Evolutionary conservation across 2,113 vertebrate species (phyloP).

Genomic region (Leptobrachium ailaonicum): DNA sequence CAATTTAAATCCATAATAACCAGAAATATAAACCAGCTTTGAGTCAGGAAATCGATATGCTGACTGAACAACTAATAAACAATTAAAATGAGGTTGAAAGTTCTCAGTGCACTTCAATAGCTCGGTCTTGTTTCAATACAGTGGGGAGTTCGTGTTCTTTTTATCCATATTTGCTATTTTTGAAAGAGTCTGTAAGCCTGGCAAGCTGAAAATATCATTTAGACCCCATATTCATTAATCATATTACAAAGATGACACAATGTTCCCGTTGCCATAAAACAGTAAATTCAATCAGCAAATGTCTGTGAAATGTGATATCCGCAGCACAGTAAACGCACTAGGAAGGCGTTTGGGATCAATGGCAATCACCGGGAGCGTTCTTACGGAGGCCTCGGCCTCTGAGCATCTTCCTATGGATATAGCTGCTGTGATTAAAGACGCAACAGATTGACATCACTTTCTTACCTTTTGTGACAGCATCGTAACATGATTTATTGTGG

Average conservation of each 20-base stretch:
- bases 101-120: no score
- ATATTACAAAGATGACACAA: slow-evolving; percentile 37
- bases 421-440: no score
- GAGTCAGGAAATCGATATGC: no score
- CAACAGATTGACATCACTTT: slow-evolving; percentile 10
- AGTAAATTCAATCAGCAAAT: slow-evolving; percentile 26
- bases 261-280: slow-evolving; percentile 23
- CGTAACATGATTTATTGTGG: slow-evolving; percentile 28
- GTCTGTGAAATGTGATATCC: slow-evolving; percentile 28
- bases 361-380: slow-evolving; percentile 23
- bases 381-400: neutral
- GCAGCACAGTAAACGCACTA: slow-evolving; percentile 18
- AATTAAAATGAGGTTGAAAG: no score
- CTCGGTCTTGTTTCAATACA: no score
- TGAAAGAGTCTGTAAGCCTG: neutral
- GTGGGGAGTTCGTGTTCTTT: no score
- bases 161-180: no score
- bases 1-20: no score
- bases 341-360: slow-evolving; percentile 28
- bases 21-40: no score
- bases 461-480: slow-evolving; percentile 12
- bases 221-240: slow-evolving; percentile 33
- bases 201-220: slow-evolving; percentile 21
- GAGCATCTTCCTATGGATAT: no score
- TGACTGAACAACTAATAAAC: no score